Percentiles rank a stretch among this genome's conserved stretches.
These are phyloP conservation scores for Pseudopleuronectes americanus DNA, from an alignment of 2,797 vertebrate genomes.

Conservation along the genomic window DNA sequence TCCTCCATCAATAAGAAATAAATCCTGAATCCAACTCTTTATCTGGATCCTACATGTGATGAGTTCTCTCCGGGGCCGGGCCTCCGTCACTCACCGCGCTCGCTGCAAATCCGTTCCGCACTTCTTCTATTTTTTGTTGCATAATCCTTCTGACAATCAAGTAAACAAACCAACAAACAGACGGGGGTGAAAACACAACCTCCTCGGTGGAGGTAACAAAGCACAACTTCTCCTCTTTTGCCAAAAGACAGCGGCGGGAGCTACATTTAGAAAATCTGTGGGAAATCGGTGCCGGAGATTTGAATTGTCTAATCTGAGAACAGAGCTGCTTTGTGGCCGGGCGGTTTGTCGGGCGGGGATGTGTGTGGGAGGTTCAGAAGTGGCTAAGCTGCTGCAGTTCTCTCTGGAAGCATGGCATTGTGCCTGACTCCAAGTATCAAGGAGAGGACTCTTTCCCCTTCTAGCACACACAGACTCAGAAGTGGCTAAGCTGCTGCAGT, in stretches of 20 bases:
- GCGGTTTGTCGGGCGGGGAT: slow-evolving; percentile 44
- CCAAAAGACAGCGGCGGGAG: slow-evolving; percentile 35
- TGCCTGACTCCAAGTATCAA: slow-evolving; percentile 61
- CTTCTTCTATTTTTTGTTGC: background rate
- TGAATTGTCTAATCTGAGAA: slow-evolving; percentile 74
- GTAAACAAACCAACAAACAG: background rate
- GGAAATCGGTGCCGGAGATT: slow-evolving; percentile 66
- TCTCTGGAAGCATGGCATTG: slow-evolving; percentile 53
- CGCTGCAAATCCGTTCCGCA: background rate
- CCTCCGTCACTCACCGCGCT: background rate
- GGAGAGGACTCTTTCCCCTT: slow-evolving; percentile 39
- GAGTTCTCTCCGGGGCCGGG: background rate
- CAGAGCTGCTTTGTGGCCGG: slow-evolving; percentile 74
- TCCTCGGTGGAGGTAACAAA: slow-evolving; percentile 5
- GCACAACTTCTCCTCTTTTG: slow-evolving; percentile 13
- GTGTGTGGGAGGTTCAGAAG: slow-evolving; percentile 76
- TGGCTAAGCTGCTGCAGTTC: slow-evolving; percentile 72
- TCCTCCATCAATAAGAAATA: too few species aligned
- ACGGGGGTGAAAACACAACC: background rate
- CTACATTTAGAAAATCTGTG: slow-evolving; percentile 68
- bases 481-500: slow-evolving; percentile 72
- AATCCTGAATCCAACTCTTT: too few species aligned
- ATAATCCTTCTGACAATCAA: background rate
- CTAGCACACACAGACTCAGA: slow-evolving; percentile 23
- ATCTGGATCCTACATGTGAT: background rate